Base-by-base conservation (phyloP, 1,140 invertebrate species). In the Amyelois transitella region DNA sequence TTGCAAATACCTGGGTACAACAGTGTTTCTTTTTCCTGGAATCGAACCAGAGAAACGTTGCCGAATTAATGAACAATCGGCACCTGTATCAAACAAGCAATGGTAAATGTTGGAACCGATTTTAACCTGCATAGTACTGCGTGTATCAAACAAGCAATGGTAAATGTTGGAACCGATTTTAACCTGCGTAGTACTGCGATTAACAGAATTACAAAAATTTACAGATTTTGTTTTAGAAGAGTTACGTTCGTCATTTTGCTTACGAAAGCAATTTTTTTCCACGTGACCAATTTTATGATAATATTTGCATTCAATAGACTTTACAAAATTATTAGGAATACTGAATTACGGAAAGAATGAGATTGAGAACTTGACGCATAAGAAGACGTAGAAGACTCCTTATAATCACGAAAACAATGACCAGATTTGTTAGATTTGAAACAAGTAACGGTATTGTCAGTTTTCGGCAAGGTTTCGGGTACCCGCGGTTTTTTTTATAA, bases 361-460 rank as follows among this genome's bases (percentile, higher is more conserved):
- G 44, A 3, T 20, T 47, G 17, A 47, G 44, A 19, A 5, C 10
- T 3, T 20, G 44, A 20, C 1, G 18, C 14, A 18, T 8, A 19
- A 7, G 44, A 8, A 47, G 18, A 8, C 10, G 18, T 12, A 47
- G 17, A 0, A 18, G 44, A 6, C 7, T 47, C 44, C 38, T 51
- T 24, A 8, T 8, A 24, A 24, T 24, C 22, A 24, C 22, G 25
- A 62, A 57, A 17, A 28, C 43, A 22, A 54, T 60, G 55, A 48
- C 58, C 66, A 14, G 58, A 50, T 38, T 61, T 65, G 6, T 58
- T 62, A 51, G 62, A 64, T 6, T 52, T 64, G 48, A 47, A 64
- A 19, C 62, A 67, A 24, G 14, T 43, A 44, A 21, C 7, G 12
- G 44, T 2, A 1, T 12, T 8, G n/a, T 25, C 22, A 24, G 22